Evolutionary conservation across 2,888 invertebrate species (phyloP).

Genomic region (Leptinotarsa haldemani): DNA sequence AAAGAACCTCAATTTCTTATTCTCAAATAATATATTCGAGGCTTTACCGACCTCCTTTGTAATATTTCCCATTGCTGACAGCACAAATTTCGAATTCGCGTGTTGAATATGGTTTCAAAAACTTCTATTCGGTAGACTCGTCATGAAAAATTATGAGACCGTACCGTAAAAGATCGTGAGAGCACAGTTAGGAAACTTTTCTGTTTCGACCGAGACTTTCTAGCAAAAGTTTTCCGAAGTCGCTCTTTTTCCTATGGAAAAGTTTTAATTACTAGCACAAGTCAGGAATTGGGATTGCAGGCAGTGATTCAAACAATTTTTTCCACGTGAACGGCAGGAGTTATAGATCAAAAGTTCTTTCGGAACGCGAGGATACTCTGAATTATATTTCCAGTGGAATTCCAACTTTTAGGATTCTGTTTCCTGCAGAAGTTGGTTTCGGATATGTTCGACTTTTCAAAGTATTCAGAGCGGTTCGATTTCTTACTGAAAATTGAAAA

Average conservation of each 20-base stretch:
- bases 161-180: not conserved
- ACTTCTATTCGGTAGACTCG: not conserved
- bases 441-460: too few species aligned
- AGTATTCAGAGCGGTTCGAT: too few species aligned
- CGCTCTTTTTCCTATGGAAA: not conserved
- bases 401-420: too few species aligned
- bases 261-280: slow-evolving; percentile 5
- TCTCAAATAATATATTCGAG: too few species aligned
- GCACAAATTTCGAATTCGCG: too few species aligned
- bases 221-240: not conserved
- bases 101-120: not conserved
- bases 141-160: not conserved
- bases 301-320: not conserved
- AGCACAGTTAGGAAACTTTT: not conserved
- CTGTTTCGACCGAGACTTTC: not conserved
- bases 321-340: not conserved
- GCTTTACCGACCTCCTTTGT: too few species aligned
- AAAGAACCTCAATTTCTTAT: too few species aligned
- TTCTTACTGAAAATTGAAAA: too few species aligned
- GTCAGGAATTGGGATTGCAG: slow-evolving; percentile 3
- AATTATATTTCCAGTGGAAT: too few species aligned
- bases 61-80: too few species aligned
- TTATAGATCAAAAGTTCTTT: not conserved
- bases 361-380: too few species aligned
- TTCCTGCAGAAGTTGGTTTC: too few species aligned